Evolutionary conservation across 2,797 vertebrate genomes (phyloP).

Genomic region (Molossus alvarezi): DNA sequence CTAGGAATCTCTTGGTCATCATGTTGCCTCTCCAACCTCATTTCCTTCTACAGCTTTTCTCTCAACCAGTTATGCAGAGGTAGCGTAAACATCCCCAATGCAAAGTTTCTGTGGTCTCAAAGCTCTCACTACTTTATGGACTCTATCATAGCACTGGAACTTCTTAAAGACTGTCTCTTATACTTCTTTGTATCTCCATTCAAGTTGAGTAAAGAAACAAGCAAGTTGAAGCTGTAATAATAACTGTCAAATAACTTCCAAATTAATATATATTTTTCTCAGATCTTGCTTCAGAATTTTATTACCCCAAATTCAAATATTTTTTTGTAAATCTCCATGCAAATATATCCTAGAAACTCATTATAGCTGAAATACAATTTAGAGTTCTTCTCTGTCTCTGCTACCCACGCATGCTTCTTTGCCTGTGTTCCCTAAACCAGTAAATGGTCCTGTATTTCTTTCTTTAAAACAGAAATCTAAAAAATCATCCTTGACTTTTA

Average conservation of each 20-base stretch:
- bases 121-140: neutral
- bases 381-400: neutral
- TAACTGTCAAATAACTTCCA: neutral
- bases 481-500: neutral
- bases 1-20: neutral
- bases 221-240: conserved; percentile 6
- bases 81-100: neutral
- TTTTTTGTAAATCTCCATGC: neutral
- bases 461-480: conserved; percentile 9
- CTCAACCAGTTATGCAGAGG: neutral
- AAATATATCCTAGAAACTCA: neutral
- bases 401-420: neutral
- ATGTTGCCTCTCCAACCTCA: neutral
- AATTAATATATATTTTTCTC: neutral
- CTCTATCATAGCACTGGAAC: neutral
- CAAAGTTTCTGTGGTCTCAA: neutral
- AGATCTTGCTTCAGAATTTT: neutral
- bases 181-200: conserved; percentile 12
- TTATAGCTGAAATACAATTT: neutral
- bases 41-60: neutral
- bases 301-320: neutral
- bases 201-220: neutral
- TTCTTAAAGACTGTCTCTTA: neutral
- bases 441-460: neutral
- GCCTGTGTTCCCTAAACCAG: neutral